These are phyloP conservation scores for Ptilodon capucinus DNA, from an alignment of 2,888 invertebrate genomes.

Conservation along the genomic window DNA sequence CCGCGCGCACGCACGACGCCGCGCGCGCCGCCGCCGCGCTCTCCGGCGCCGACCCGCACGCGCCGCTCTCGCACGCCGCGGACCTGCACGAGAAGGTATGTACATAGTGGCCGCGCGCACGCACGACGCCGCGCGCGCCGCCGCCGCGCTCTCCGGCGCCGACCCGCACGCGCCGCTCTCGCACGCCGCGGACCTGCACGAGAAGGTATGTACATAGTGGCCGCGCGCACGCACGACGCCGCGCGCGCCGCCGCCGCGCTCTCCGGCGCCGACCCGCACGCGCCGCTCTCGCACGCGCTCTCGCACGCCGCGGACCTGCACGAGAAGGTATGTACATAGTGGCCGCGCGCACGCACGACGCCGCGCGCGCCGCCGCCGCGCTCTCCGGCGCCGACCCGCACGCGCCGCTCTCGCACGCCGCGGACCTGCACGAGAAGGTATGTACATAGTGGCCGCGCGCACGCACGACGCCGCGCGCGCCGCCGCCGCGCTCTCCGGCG, in stretches of 20 bases:
- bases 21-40: constrained; percentile 88
- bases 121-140: constrained; percentile 63
- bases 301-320: constrained; percentile 85
- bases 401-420: constrained; percentile 89
- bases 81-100: constrained; percentile 90
- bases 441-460: constrained; percentile 78
- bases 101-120: constrained; percentile 33
- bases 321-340: constrained; percentile 42
- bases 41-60: constrained; percentile 89
- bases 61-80: constrained; percentile 93
- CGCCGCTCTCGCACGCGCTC: constrained; percentile 87
- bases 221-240: constrained; percentile 87
- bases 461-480: constrained; percentile 86
- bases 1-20: constrained; percentile 78
- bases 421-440: constrained; percentile 48
- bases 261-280: constrained; percentile 91
- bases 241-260: constrained; percentile 91
- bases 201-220: constrained; percentile 75
- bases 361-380: constrained; percentile 92
- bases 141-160: constrained; percentile 83
- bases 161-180: constrained; percentile 90
- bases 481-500: constrained; percentile 85
- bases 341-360: constrained; percentile 82
- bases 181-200: constrained; percentile 92
- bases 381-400: constrained; percentile 96